Conservation (phyloP, 2,888 invertebrate species). For the Orchesellides sinensis region DNA sequence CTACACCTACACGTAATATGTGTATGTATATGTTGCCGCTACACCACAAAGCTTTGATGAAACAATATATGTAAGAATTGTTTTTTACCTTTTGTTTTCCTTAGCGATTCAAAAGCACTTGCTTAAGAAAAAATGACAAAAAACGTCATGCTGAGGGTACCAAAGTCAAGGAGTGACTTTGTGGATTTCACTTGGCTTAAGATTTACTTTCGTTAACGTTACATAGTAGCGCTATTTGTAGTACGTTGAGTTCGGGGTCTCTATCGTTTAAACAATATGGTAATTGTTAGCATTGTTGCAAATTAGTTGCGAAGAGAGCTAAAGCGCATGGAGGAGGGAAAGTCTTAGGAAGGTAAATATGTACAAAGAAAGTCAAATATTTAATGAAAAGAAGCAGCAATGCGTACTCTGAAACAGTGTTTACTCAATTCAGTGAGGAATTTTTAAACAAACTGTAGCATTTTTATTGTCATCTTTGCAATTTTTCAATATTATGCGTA, state of each 20-base stretch:
- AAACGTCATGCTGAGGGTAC: conserved; percentile 7
- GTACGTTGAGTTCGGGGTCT: no score
- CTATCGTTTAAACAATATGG: background rate
- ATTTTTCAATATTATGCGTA: no score
- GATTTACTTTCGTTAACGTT: no score
- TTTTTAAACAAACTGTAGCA: no score
- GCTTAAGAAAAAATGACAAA: conserved; percentile 10
- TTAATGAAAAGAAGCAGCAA: background rate
- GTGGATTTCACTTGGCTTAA: no score
- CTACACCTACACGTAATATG: no score
- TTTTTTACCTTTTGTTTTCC: background rate
- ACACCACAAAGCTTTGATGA: background rate
- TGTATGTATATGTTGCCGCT: no score
- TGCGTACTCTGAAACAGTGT: no score
- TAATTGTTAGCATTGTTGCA: background rate
- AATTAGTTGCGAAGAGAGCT: background rate
- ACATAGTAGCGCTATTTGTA: no score
- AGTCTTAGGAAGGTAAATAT: background rate
- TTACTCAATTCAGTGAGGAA: no score
- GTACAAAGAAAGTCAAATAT: background rate
- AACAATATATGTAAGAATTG: background rate
- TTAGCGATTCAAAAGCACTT: background rate
- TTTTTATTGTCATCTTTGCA: no score
- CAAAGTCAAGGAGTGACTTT: no score
- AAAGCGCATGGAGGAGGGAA: background rate